A percentile compares a stretch with the other conserved stretches of the same genome.
These are phyloP conservation scores for Hapalemur alaotrensis DNA, from an alignment of 2,797 vertebrate genomes.

Conservation along the genomic window DNA sequence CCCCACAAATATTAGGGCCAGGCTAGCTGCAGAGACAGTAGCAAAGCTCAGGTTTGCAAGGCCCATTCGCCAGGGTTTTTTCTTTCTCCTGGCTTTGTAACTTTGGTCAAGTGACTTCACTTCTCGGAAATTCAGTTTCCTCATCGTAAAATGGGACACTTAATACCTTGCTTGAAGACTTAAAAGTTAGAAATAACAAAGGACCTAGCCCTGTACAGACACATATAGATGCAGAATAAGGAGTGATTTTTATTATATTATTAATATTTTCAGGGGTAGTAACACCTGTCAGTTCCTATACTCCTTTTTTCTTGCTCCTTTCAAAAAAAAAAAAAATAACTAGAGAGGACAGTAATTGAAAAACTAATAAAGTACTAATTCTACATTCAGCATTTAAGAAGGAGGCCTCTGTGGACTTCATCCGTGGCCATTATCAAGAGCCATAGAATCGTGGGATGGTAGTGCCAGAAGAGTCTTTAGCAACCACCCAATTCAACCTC, in stretches of 20 bases:
- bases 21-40: background rate
- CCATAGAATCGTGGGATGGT: background rate
- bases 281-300: background rate
- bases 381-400: background rate
- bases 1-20: background rate
- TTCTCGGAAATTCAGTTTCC: background rate
- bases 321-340: background rate
- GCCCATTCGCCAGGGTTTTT: background rate
- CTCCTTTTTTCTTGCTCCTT: background rate
- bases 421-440: background rate
- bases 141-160: background rate
- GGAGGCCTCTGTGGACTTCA: background rate
- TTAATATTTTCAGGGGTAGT: background rate
- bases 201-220: background rate
- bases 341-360: background rate
- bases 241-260: background rate
- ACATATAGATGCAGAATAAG: background rate
- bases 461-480: background rate
- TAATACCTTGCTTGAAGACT: background rate
- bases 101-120: background rate
- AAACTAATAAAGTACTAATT: background rate
- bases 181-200: background rate
- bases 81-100: background rate
- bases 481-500: background rate
- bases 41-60: background rate